Evolutionary conservation across 1,140 invertebrate genomes (phyloP).

Genomic region (Psilanteris sp.): DNA sequence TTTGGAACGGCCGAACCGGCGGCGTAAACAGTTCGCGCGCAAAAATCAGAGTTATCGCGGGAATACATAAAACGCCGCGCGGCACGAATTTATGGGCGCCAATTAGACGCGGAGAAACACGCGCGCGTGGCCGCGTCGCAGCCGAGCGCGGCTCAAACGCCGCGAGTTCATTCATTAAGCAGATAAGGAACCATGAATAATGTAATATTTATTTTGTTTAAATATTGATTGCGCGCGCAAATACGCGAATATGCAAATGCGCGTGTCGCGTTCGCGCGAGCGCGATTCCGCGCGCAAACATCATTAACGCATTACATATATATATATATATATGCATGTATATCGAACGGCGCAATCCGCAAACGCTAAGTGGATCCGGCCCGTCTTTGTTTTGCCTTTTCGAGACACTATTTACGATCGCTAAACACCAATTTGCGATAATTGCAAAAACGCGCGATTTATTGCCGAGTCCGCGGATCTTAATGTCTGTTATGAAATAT

Average conservation of each 20-base stretch:
- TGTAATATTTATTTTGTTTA: slow-evolving; percentile 43
- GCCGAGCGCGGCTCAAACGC: slow-evolving; percentile 26
- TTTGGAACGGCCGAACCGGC: slow-evolving; percentile 20
- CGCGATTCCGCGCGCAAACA: slow-evolving; percentile 8
- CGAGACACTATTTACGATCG: slow-evolving; percentile 23
- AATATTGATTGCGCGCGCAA: slow-evolving; percentile 29
- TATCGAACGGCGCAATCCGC: slow-evolving; percentile 29
- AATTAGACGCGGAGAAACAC: slow-evolving; percentile 37
- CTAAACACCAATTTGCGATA: slow-evolving; percentile 48
- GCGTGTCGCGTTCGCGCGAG: background rate
- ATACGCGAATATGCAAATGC: background rate
- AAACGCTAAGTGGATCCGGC: slow-evolving; percentile 18
- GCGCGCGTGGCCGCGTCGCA: slow-evolving; percentile 8
- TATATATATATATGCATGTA: too few species aligned
- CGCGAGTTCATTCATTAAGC: slow-evolving; percentile 37
- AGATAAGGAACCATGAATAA: slow-evolving; percentile 50
- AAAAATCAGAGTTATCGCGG: slow-evolving; percentile 51
- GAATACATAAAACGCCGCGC: slow-evolving; percentile 42
- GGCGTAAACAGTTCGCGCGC: slow-evolving; percentile 45
- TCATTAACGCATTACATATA: slow-evolving; percentile 31
- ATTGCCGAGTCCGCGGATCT: slow-evolving; percentile 33
- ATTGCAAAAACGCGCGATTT: slow-evolving; percentile 35
- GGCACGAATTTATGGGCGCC: slow-evolving; percentile 46
- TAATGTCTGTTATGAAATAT: slow-evolving; percentile 55
- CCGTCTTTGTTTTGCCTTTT: slow-evolving; percentile 21